A percentile compares a stretch with the other conserved stretches of the same genome.
phyloP scores from a whole-genome alignment of 2,888 invertebrate genomes.

The Tipula helvola region DNA sequence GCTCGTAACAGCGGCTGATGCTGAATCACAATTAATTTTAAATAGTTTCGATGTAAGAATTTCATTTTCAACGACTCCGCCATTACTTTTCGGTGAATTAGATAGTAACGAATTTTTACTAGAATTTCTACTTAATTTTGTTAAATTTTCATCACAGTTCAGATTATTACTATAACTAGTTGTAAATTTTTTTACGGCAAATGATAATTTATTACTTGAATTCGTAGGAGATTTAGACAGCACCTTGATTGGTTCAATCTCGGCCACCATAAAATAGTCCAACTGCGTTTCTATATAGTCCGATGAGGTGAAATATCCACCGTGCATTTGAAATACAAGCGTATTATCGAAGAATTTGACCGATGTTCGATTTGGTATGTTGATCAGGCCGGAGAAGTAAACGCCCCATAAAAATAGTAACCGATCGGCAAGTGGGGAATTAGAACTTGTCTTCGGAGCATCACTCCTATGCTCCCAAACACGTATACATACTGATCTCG shows the following conservation, averaged over 20 bases:
- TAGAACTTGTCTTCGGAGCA: constrained; percentile 19
- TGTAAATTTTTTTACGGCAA: neutral
- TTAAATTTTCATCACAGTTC: constrained; percentile 7
- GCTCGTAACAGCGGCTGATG: neutral
- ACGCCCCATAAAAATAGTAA: constrained; percentile 72
- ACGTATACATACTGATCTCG: constrained; percentile 30
- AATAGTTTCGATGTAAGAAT: neutral
- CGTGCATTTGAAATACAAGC: constrained; percentile 75
- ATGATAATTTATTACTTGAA: neutral
- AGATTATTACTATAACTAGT: neutral
- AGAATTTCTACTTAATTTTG: constrained; percentile 8
- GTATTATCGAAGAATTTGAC: constrained; percentile 34
- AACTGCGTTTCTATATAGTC: constrained; percentile 22
- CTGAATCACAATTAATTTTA: neutral
- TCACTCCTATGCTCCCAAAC: constrained; percentile 26
- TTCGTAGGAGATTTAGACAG: neutral
- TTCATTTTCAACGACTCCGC: neutral
- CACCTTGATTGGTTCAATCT: neutral
- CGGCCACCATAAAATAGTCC: neutral
- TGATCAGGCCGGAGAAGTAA: constrained; percentile 70
- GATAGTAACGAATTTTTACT: constrained; percentile 6
- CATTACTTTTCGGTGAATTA: constrained; percentile 6
- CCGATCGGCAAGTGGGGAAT: constrained; percentile 37
- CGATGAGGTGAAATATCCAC: constrained; percentile 66
- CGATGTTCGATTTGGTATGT: constrained; percentile 35